A percentile compares a stretch with the other conserved stretches of the same genome.
phyloP scores from a whole-genome alignment of 2,113 vertebrate species.

The Ceyx melanurus region DNA sequence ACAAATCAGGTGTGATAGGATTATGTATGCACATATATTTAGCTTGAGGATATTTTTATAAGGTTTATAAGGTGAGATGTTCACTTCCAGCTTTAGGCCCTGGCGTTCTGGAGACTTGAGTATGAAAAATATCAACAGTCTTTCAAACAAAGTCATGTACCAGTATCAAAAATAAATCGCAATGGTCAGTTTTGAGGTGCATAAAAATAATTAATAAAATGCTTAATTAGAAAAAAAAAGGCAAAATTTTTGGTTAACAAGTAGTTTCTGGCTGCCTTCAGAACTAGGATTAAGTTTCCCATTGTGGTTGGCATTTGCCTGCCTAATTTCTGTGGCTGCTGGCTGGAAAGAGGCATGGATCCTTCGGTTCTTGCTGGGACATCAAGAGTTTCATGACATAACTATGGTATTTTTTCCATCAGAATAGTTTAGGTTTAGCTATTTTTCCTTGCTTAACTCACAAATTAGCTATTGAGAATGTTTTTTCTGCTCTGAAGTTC shows the following conservation, averaged over 20 bases:
- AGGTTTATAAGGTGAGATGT: not conserved
- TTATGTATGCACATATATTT: conserved; percentile 53
- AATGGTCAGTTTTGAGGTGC: not conserved
- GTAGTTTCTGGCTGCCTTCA: not conserved
- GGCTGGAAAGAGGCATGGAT: not conserved
- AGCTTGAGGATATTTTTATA: conserved; percentile 14
- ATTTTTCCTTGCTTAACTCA: conserved; percentile 40
- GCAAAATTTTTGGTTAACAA: not conserved
- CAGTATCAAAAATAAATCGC: not conserved
- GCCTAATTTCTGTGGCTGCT: not conserved
- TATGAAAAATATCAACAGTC: not conserved
- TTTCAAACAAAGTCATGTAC: not conserved
- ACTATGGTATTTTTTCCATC: not conserved
- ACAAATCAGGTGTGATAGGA: conserved; percentile 6
- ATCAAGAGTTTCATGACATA: not conserved
- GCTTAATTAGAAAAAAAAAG: not conserved
- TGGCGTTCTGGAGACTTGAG: not conserved
- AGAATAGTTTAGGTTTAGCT: not conserved
- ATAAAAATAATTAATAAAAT: not conserved
- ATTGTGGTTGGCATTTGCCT: not conserved
- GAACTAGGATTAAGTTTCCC: not conserved
- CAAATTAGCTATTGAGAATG: conserved; percentile 30
- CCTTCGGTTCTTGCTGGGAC: not conserved
- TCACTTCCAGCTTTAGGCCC: not conserved
- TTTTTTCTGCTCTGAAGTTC: conserved; percentile 59